Evolutionary conservation across 2,888 invertebrate genomes (phyloP).

Genomic region (Ochropacha duplaris): DNA sequence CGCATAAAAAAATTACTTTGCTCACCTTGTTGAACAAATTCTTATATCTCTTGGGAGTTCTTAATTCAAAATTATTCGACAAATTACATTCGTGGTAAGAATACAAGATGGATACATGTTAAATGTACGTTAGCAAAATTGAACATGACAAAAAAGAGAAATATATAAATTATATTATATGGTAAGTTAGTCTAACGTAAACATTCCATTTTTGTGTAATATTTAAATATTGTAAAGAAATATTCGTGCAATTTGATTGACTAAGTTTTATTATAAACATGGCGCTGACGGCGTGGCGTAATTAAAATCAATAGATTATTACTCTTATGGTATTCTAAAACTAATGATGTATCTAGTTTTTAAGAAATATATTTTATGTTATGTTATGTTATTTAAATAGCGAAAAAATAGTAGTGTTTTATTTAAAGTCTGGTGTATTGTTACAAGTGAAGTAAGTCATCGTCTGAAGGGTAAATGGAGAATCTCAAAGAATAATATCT

Average conservation of each 20-base stretch:
- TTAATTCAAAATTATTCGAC: not conserved
- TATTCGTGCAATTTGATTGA: constrained; percentile 2
- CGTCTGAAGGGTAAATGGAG: constrained; percentile 8
- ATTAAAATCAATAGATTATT: constrained; percentile 19
- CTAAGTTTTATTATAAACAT: constrained; percentile 10
- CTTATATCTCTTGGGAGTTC: no score
- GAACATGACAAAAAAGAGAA: not conserved
- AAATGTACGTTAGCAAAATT: not conserved
- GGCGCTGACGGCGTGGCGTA: constrained; percentile 22
- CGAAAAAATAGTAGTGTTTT: not conserved
- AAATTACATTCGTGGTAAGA: not conserved
- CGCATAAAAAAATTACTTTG: no score
- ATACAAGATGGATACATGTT: not conserved
- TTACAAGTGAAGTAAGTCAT: not conserved
- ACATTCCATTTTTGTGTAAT: constrained; percentile 3
- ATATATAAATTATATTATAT: not conserved
- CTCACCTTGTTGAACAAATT: no score
- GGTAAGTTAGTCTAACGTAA: not conserved
- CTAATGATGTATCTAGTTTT: constrained; percentile 42
- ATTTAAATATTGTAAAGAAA: constrained; percentile 1
- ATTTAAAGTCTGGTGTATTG: not conserved
- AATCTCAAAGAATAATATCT: constrained; percentile 29
- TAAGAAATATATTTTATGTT: constrained; percentile 62
- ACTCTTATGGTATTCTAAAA: constrained; percentile 16
- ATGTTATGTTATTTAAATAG: constrained; percentile 12